phyloP scores from a whole-genome alignment of 2,113 vertebrate genomes.

The Isurus oxyrinchus region DNA sequence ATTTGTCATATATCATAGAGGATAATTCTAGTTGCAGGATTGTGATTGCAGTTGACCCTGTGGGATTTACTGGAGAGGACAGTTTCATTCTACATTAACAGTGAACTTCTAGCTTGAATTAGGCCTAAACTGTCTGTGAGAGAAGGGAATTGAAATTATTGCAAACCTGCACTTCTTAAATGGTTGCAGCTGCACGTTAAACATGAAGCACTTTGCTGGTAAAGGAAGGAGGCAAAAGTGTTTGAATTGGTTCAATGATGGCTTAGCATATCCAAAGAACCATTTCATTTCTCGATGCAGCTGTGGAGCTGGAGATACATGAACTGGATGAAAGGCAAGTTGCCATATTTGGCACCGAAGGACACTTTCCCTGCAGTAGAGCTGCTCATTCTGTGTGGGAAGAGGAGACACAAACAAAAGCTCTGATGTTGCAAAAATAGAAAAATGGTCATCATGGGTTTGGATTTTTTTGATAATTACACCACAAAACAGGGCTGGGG shows the following conservation, averaged over 20 bases:
- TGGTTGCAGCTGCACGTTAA: conserved; percentile 31
- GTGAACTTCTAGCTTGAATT: neutral
- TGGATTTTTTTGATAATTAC: neutral
- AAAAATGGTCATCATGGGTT: neutral
- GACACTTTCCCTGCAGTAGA: neutral
- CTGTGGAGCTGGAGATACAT: conserved; percentile 18
- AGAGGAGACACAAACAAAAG: neutral
- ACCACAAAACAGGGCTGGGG: neutral
- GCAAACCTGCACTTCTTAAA: neutral
- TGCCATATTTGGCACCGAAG: neutral
- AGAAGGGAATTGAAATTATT: neutral
- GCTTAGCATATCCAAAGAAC: conserved; percentile 25
- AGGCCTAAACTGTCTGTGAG: neutral
- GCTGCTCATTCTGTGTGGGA: neutral
- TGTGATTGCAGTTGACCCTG: neutral
- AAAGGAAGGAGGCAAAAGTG: conserved; percentile 18
- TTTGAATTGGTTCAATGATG: conserved; percentile 20
- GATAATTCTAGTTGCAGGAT: neutral
- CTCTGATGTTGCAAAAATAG: neutral
- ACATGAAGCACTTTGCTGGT: conserved; percentile 8
- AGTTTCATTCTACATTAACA: neutral
- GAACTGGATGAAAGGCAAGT: neutral
- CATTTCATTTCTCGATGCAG: neutral
- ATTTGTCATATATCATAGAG: neutral
- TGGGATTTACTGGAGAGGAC: neutral